phyloP scores from a whole-genome alignment of 2,888 invertebrate species.

The Apamea monoglypha region DNA sequence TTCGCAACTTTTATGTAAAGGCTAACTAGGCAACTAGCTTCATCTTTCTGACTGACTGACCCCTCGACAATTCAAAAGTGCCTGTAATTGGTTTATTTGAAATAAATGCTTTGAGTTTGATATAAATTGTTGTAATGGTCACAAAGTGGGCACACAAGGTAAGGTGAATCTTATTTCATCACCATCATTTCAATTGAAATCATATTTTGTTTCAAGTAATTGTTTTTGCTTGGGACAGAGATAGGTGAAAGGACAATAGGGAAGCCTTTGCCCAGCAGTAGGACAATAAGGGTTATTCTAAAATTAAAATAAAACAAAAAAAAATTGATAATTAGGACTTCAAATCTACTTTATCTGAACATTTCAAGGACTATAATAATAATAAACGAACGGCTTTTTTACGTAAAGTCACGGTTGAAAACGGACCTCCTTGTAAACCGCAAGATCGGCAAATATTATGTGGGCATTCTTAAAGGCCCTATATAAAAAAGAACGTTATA shows the following conservation, averaged over 20 bases:
- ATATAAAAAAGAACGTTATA: not conserved
- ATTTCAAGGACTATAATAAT: not conserved
- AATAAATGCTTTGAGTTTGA: no score
- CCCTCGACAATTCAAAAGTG: no score
- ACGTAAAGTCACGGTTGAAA: not conserved
- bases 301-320: no score
- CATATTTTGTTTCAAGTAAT: not conserved
- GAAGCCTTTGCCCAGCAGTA: no score
- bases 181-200: not conserved
- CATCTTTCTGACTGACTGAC: no score
- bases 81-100: no score
- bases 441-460: not conserved
- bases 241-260: not conserved
- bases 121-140: no score
- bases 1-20: not conserved
- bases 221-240: not conserved
- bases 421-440: not conserved
- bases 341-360: not conserved
- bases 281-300: no score
- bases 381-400: not conserved
- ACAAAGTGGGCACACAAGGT: not conserved
- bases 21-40: no score
- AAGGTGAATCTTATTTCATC: not conserved
- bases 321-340: no score
- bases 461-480: not conserved